Conservation (phyloP, 2,113 vertebrate genomes). For the Zosterops hypoxanthus region DNA sequence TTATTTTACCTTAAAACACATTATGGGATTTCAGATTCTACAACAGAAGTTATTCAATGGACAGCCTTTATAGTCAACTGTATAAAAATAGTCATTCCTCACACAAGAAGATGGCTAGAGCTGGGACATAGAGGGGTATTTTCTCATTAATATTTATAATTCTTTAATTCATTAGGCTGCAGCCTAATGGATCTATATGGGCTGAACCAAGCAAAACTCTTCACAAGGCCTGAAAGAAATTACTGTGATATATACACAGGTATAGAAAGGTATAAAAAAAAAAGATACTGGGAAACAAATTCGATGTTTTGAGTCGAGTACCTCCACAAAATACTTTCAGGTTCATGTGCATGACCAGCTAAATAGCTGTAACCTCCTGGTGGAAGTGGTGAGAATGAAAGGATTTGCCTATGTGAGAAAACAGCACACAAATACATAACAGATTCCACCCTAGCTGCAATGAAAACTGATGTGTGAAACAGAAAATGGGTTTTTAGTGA, state of each 20-base stretch:
- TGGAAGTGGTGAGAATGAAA: neutral
- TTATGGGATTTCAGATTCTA: neutral
- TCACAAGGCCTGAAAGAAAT: neutral
- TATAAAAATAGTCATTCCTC: neutral
- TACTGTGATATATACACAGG: neutral
- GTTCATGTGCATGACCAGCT: neutral
- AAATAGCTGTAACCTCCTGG: neutral
- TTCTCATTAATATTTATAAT: neutral
- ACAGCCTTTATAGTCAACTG: neutral
- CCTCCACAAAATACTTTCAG: neutral
- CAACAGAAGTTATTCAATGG: neutral
- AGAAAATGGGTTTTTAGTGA: constrained; percentile 24
- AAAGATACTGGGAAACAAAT: neutral
- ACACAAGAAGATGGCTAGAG: neutral
- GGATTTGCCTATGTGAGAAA: neutral
- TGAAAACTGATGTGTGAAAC: constrained; percentile 4
- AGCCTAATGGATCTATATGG: neutral
- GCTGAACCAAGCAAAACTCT: neutral
- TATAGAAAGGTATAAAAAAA: neutral
- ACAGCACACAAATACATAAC: neutral
- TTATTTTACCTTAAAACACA: neutral
- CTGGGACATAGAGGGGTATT: neutral
- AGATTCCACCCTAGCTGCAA: neutral
- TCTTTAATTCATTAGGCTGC: neutral
- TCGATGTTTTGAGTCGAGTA: neutral